phyloP scores from a whole-genome alignment of 2,113 vertebrate species.

The Lasiurus cinereus region DNA sequence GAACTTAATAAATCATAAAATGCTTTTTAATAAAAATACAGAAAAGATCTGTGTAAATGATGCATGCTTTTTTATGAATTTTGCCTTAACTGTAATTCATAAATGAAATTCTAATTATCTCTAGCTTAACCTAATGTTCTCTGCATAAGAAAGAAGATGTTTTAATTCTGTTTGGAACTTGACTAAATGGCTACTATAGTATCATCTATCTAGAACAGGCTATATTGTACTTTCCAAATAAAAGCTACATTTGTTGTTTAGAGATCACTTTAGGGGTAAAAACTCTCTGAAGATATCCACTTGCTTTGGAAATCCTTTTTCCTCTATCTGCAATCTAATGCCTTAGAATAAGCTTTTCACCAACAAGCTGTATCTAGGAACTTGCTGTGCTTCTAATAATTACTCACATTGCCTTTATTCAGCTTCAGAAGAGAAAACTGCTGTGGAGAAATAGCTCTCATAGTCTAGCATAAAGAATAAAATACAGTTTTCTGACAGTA shows the following conservation, averaged over 20 bases:
- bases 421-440: slow-evolving; percentile 77
- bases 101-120: slow-evolving; percentile 59
- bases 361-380: slow-evolving; percentile 60
- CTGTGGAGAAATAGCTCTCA: slow-evolving; percentile 76
- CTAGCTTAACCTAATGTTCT: slow-evolving; percentile 41
- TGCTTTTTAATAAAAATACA: background rate
- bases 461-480: slow-evolving; percentile 69
- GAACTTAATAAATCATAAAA: slow-evolving; percentile 20
- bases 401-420: slow-evolving; percentile 74
- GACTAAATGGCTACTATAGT: slow-evolving; percentile 49
- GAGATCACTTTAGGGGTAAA: slow-evolving; percentile 55
- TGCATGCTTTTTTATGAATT: slow-evolving; percentile 31
- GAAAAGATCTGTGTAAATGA: slow-evolving; percentile 40
- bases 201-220: slow-evolving; percentile 32
- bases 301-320: slow-evolving; percentile 61
- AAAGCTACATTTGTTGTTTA: slow-evolving; percentile 31
- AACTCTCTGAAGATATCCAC: slow-evolving; percentile 48
- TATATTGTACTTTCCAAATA: slow-evolving; percentile 21
- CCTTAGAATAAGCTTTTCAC: slow-evolving; percentile 66
- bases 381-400: slow-evolving; percentile 80
- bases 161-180: slow-evolving; percentile 55
- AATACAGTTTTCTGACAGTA: slow-evolving; percentile 71
- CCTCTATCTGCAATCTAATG: slow-evolving; percentile 55
- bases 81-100: slow-evolving; percentile 55
- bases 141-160: slow-evolving; percentile 35